Percentiles rank a stretch among this genome's conserved stretches.
These are phyloP conservation scores for Morpho helenor DNA, from an alignment of 2,888 invertebrate genomes.

Conservation along the genomic window DNA sequence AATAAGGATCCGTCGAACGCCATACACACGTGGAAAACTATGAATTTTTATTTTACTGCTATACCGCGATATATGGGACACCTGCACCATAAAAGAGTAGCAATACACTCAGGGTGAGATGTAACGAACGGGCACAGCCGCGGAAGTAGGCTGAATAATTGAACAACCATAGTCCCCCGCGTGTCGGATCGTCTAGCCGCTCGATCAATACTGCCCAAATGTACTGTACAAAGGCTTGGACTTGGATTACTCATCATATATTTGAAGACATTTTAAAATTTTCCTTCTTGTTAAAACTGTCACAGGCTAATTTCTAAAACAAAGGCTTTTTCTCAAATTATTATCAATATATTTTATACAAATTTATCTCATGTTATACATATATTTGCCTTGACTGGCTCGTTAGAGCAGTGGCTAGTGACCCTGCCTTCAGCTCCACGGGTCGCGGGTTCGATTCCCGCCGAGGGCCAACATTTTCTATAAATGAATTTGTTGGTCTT, in stretches of 20 bases:
- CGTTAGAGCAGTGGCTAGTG: no score
- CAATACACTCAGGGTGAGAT: constrained; percentile 44
- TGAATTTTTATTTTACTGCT: constrained; percentile 26
- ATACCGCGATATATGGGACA: constrained; percentile 25
- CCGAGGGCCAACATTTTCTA: no score
- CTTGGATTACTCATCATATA: constrained; percentile 6
- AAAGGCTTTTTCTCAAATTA: no score
- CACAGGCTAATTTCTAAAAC: no score
- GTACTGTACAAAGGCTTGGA: constrained; percentile 22
- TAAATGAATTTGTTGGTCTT: no score
- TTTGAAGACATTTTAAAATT: no score
- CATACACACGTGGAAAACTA: constrained; percentile 13
- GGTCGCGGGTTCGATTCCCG: no score
- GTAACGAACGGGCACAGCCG: constrained; percentile 36
- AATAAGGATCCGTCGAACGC: neutral
- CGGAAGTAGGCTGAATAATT: constrained; percentile 63
- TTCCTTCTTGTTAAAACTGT: no score
- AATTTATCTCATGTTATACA: no score
- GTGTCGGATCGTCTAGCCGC: constrained; percentile 50
- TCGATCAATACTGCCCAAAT: constrained; percentile 48
- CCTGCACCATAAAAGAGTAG: constrained; percentile 45
- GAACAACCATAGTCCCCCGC: constrained; percentile 50
- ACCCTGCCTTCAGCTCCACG: no score
- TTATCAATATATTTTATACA: no score
- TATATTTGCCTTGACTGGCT: no score